phyloP scores from a whole-genome alignment of 1,140 invertebrate species.

The Drosophila melanica region DNA sequence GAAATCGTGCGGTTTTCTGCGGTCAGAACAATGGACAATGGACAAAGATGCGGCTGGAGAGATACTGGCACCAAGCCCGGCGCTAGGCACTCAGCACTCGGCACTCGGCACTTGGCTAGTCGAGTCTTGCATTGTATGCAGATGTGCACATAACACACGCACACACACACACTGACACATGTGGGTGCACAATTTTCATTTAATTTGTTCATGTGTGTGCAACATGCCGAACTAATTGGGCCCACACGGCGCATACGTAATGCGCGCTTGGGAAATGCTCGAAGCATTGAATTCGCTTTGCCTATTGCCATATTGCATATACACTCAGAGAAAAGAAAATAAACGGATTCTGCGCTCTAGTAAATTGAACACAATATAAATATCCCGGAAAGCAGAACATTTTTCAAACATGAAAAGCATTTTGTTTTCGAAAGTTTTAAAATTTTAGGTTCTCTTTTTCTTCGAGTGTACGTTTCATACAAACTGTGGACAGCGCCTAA shows the following conservation, averaged over 20 bases:
- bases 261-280: constrained; percentile 72
- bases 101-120: no score
- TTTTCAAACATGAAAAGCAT: no score
- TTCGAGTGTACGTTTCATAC: constrained; percentile 41
- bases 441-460: no score
- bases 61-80: constrained; percentile 9
- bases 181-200: constrained; percentile 36
- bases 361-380: no score
- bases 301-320: constrained; percentile 70
- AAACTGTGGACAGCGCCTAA: constrained; percentile 19
- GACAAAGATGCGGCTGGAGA: constrained; percentile 24
- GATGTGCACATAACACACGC: constrained; percentile 31
- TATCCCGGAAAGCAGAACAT: no score
- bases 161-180: constrained; percentile 24
- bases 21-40: constrained; percentile 61
- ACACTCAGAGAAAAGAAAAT: no score
- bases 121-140: constrained; percentile 60
- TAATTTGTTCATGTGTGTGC: constrained; percentile 11
- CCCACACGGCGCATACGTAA: constrained; percentile 79
- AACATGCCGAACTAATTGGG: constrained; percentile 62
- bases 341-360: no score
- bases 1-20: constrained; percentile 33
- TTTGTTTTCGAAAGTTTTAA: no score
- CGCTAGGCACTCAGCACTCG: no score
- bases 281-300: constrained; percentile 46